phyloP scores from a whole-genome alignment of 30 jellyfish, hydroid and myxozoan species.

The Turritopsis dohrnii region DNA sequence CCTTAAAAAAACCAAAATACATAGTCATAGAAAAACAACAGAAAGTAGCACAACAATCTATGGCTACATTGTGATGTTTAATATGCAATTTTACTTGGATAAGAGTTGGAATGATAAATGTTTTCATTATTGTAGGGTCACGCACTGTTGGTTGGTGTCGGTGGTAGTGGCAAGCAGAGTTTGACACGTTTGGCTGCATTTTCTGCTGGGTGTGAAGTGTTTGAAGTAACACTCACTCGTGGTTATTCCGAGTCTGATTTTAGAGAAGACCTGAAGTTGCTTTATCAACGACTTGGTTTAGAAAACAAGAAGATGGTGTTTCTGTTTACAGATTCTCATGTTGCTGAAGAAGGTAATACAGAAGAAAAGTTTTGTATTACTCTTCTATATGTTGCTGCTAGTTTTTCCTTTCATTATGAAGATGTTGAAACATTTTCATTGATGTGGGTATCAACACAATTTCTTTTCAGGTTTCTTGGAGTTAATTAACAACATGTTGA shows the following conservation, averaged over 20 bases:
- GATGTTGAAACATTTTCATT: no score
- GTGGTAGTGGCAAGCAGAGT: slow-evolving; percentile 98
- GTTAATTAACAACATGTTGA: slow-evolving; percentile 86
- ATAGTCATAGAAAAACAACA: no score
- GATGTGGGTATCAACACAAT: no score
- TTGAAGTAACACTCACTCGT: slow-evolving; percentile 79
- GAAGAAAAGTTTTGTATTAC: no score
- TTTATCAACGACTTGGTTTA: slow-evolving; percentile 80
- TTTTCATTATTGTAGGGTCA: slow-evolving; percentile 48
- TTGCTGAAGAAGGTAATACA: slow-evolving; percentile 83
- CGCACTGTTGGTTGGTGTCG: slow-evolving; percentile 93
- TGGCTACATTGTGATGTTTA: no score
- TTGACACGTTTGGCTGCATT: slow-evolving; percentile 96
- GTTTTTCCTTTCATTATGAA: no score
- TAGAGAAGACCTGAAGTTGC: slow-evolving; percentile 78
- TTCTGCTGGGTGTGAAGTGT: slow-evolving; percentile 94
- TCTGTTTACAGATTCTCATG: slow-evolving; percentile 92
- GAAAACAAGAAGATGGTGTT: slow-evolving; percentile 87
- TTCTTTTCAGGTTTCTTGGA: slow-evolving; percentile 79
- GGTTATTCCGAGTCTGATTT: slow-evolving; percentile 89
- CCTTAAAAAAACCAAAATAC: no score
- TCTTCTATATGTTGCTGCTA: no score
- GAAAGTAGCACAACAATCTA: no score
- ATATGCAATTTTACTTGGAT: no score
- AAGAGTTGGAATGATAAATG: no score